A percentile compares a stretch with the other conserved stretches of the same genome.
These are phyloP conservation scores for Pteruthius melanotis DNA, from an alignment of 2,113 vertebrate genomes.

Conservation along the genomic window DNA sequence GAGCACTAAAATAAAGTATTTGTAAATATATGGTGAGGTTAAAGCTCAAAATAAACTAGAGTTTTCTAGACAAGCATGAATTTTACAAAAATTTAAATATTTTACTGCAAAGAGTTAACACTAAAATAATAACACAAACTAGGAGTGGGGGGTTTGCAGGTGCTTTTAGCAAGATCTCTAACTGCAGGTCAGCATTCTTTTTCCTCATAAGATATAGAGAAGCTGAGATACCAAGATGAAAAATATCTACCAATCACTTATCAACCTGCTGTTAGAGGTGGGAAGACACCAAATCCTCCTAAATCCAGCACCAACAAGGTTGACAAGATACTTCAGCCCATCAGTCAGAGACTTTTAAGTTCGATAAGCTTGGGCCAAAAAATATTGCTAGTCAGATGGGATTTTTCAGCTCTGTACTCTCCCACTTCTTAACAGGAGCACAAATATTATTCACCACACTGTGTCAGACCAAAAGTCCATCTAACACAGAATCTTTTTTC, in stretches of 20 bases:
- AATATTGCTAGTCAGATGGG: background rate
- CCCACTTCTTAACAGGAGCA: background rate
- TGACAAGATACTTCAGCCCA: background rate
- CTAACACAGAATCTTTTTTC: background rate
- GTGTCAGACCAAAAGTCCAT: background rate
- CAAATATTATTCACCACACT: background rate
- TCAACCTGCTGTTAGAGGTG: background rate
- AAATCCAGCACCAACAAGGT: background rate
- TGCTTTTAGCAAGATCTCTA: background rate
- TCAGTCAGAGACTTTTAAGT: background rate
- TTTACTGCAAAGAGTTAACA: background rate
- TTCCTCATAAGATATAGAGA: background rate
- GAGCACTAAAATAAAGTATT: background rate
- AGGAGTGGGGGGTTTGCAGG: fast-evolving
- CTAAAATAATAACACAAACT: background rate
- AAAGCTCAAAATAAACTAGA: background rate
- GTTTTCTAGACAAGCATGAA: background rate
- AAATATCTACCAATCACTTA: background rate
- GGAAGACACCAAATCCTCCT: background rate
- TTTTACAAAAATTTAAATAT: background rate
- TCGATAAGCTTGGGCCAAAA: background rate
- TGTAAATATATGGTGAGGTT: background rate
- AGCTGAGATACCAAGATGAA: background rate
- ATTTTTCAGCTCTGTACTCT: background rate
- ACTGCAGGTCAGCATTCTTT: background rate